Evolutionary conservation across 1,140 invertebrate species (phyloP).

Genomic region (Nomia melanderi): DNA sequence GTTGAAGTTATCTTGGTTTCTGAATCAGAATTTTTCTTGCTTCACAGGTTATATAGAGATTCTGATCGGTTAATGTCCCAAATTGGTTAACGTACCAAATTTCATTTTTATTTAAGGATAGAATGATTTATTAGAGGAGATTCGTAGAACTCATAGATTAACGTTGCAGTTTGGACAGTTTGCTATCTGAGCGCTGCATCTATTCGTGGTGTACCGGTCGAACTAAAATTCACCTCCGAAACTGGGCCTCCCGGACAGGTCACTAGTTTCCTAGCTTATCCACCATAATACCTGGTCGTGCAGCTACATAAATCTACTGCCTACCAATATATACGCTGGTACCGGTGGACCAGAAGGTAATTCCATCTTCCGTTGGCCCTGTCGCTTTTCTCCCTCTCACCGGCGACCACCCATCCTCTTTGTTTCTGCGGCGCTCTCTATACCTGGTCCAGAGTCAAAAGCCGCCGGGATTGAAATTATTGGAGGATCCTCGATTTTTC

Average conservation of each 20-base stretch:
- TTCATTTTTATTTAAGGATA: no score
- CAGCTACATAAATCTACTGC: conserved; percentile 73
- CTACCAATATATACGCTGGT: conserved; percentile 60
- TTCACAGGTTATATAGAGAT: no score
- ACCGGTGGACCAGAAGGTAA: conserved; percentile 59
- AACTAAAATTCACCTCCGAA: neutral
- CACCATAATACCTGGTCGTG: conserved; percentile 59
- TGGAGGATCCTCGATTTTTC: conserved; percentile 55
- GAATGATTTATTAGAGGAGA: no score
- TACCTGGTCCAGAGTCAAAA: conserved; percentile 65
- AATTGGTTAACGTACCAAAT: no score
- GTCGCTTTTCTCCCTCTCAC: conserved; percentile 52
- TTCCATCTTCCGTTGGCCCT: conserved; percentile 56
- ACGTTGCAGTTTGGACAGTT: no score
- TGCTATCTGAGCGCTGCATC: no score
- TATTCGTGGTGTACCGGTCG: neutral
- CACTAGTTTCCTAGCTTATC: conserved; percentile 61
- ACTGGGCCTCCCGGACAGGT: conserved; percentile 27
- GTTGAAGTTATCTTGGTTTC: no score
- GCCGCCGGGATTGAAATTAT: conserved; percentile 64
- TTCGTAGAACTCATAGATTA: no score
- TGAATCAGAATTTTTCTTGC: no score
- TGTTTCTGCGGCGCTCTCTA: conserved; percentile 45
- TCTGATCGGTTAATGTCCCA: no score
- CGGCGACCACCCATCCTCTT: conserved; percentile 31